Conservation (phyloP, 1,140 invertebrate genomes). For the Cheumatopsyche charites region DNA sequence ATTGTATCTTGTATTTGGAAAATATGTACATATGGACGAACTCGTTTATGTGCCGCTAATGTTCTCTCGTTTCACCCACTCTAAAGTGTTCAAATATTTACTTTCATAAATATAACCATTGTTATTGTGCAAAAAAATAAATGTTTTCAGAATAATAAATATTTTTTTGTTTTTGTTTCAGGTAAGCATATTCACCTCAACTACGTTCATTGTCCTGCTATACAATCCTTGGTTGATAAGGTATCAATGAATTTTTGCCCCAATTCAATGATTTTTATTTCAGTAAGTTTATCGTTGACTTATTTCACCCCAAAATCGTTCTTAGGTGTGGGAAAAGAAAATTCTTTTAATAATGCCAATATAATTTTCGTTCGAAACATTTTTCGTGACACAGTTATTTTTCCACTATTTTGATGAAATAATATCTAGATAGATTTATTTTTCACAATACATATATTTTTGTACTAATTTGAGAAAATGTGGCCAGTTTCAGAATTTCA, state of each 20-base stretch:
- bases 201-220: not conserved
- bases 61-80: not conserved
- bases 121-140: not conserved
- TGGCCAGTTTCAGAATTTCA: not conserved
- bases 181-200: slow-evolving; percentile 11
- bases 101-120: slow-evolving; percentile 1
- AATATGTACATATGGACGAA: not conserved
- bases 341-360: not conserved
- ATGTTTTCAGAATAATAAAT: not conserved
- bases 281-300: too few relatives aligned
- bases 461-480: not conserved
- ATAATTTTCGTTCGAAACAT: not conserved
- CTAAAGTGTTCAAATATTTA: slow-evolving; percentile 5
- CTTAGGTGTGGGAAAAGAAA: not conserved
- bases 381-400: not conserved
- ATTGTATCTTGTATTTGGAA: not conserved
- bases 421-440: not conserved
- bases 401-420: not conserved
- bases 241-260: not conserved
- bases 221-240: not conserved
- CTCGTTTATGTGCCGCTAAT: not conserved
- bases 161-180: slow-evolving; percentile 23
- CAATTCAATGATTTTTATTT: too few relatives aligned
- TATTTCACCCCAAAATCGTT: not conserved
- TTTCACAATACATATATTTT: too few relatives aligned